phyloP scores from a whole-genome alignment of 92 coral and sea anemone species.

The Epizoanthus stellaris region DNA sequence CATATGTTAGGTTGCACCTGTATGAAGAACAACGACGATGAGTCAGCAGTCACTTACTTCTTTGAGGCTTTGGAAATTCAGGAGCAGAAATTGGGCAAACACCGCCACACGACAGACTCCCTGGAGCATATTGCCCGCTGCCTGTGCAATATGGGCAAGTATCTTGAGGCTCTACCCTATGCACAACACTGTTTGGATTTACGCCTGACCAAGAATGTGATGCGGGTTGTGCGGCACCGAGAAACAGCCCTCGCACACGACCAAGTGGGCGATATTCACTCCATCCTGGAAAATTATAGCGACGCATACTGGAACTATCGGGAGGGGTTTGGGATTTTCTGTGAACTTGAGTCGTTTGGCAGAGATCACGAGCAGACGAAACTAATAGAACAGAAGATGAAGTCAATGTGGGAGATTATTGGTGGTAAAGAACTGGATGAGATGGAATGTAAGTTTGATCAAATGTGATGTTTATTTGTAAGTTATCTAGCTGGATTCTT shows the following conservation, averaged over 20 bases:
- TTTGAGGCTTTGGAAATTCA: conserved; percentile 36
- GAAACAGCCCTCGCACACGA: conserved; percentile 32
- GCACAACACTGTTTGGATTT: conserved; percentile 20
- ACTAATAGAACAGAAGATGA: not conserved
- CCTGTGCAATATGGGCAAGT: conserved; percentile 18
- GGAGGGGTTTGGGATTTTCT: conserved; percentile 22
- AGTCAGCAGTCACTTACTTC: conserved; percentile 29
- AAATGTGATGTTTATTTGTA: too few relatives aligned
- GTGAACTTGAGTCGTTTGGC: not conserved
- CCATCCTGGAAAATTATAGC: conserved; percentile 15
- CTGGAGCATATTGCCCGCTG: conserved; percentile 15
- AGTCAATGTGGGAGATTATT: conserved; percentile 29
- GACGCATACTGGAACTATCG: conserved; percentile 31
- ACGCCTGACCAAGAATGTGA: conserved; percentile 9
- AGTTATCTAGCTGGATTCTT: too few relatives aligned
- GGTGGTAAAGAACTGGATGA: conserved; percentile 27
- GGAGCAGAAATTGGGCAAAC: conserved; percentile 16
- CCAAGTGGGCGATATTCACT: conserved; percentile 20
- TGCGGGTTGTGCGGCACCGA: conserved; percentile 22
- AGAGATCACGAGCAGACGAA: conserved; percentile 13
- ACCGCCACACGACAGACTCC: conserved; percentile 19
- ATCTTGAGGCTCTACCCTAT: conserved; percentile 22
- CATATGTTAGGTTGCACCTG: conserved; percentile 14
- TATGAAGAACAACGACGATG: conserved; percentile 20
- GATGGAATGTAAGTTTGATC: conserved; percentile 25